These are phyloP conservation scores for Oxyteleia sp. DNA, from an alignment of 2,888 invertebrate species.

Conservation along the genomic window DNA sequence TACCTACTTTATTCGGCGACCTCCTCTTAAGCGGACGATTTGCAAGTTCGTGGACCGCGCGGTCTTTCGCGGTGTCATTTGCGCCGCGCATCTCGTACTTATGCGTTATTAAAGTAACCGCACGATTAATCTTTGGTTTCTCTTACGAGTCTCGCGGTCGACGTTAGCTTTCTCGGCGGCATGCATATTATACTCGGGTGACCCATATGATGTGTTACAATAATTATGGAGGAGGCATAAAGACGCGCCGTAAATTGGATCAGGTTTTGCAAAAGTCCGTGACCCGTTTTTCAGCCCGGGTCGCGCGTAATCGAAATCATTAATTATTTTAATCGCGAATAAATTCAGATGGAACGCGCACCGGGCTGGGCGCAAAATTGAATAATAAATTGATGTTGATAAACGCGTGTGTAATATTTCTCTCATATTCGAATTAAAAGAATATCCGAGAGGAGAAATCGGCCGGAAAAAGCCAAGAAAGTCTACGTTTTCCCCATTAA, in stretches of 20 bases:
- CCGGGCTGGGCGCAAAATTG: neutral
- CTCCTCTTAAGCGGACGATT: constrained; percentile 58
- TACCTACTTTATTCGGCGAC: constrained; percentile 83
- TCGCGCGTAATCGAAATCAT: neutral
- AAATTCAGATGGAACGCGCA: too few relatives aligned
- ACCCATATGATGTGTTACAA: constrained; percentile 75
- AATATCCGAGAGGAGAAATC: constrained; percentile 69
- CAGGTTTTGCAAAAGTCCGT: neutral
- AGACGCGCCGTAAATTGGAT: neutral
- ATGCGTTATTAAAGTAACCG: constrained; percentile 53
- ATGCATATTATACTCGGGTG: constrained; percentile 43
- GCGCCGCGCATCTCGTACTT: constrained; percentile 19
- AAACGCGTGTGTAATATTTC: constrained; percentile 14
- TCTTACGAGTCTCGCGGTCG: constrained; percentile 44
- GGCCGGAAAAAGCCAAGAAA: constrained; percentile 68
- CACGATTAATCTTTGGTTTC: constrained; percentile 66
- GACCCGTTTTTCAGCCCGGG: neutral
- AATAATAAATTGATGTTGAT: neutral
- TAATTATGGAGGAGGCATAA: constrained; percentile 68
- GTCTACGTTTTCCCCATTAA: constrained; percentile 66
- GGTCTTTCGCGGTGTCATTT: constrained; percentile 35
- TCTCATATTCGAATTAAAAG: constrained; percentile 30
- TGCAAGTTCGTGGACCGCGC: constrained; percentile 38
- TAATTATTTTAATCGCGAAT: constrained; percentile 7
- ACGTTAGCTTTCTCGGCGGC: constrained; percentile 56